phyloP scores from a whole-genome alignment of 37 sponge, comb jelly and placozoan species.

The Beroe forskalii region DNA sequence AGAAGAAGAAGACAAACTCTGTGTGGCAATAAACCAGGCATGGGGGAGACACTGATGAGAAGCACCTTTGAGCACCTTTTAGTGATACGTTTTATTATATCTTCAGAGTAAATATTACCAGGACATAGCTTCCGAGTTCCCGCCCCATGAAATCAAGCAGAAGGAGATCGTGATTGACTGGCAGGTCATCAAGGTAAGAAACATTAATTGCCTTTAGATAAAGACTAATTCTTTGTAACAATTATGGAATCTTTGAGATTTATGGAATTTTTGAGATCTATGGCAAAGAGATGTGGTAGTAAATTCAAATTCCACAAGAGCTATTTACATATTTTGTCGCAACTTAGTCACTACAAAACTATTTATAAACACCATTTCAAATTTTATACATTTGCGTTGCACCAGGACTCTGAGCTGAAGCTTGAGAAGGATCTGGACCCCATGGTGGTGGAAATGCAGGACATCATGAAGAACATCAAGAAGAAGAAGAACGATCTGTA shows the following conservation, averaged over 20 bases:
- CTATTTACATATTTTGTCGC: too few species aligned
- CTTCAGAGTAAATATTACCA: conserved; percentile 26
- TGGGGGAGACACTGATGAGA: too few species aligned
- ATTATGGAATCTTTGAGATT: too few species aligned
- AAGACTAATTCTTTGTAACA: too few species aligned
- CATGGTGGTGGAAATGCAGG: neutral
- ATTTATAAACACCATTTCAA: too few species aligned
- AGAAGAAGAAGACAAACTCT: too few species aligned
- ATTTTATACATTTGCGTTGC: neutral
- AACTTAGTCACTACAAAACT: too few species aligned
- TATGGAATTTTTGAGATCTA: too few species aligned
- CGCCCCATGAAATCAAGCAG: conserved; percentile 7
- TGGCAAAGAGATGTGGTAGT: too few species aligned
- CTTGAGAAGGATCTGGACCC: conserved; percentile 16
- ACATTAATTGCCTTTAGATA: too few species aligned
- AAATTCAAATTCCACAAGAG: too few species aligned
- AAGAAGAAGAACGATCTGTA: conserved; percentile 63
- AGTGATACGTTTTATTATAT: conserved; percentile 7
- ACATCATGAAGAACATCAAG: conserved; percentile 53
- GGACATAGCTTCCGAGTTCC: conserved; percentile 53
- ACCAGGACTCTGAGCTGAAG: conserved; percentile 7
- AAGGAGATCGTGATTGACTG: conserved; percentile 18
- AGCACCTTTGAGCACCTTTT: neutral
- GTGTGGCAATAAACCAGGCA: too few species aligned
- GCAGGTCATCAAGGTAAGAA: conserved; percentile 24